Conservation (phyloP, 2,113 vertebrate species). For the Probosciger aterrimus region DNA sequence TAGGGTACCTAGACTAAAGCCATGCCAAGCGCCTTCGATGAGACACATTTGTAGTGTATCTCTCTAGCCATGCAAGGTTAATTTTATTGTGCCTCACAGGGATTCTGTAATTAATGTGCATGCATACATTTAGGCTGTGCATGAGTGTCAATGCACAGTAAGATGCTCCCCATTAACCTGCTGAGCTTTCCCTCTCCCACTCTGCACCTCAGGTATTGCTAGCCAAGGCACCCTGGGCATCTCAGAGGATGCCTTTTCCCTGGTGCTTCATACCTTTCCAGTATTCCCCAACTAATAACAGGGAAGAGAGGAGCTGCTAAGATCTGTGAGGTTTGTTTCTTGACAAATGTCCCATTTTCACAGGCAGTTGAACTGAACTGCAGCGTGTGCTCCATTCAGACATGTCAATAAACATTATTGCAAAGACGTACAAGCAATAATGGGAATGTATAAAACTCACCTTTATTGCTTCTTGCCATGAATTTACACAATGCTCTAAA, state of each 20-base stretch:
- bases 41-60: conserved; percentile 1
- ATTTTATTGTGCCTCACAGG: conserved; percentile 63
- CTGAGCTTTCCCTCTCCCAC: conserved; percentile 7
- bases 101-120: conserved; percentile 52
- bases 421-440: conserved; percentile 79
- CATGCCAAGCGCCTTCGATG: neutral
- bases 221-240: neutral
- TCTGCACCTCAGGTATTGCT: neutral
- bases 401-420: conserved; percentile 85
- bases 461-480: conserved; percentile 77
- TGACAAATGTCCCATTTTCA: conserved; percentile 83
- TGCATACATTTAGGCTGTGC: neutral
- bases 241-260: neutral
- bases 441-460: conserved; percentile 77
- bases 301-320: conserved; percentile 58
- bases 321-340: conserved; percentile 73
- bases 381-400: conserved; percentile 77
- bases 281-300: conserved; percentile 52
- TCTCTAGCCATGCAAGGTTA: conserved; percentile 58
- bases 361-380: conserved; percentile 80
- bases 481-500: conserved; percentile 74
- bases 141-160: conserved; percentile 25
- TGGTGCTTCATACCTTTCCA: conserved; percentile 17
- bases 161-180: conserved; percentile 30
- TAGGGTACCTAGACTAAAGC: neutral